Conservation (phyloP, 2,797 vertebrate species). For the Rachycentron canadum region DNA sequence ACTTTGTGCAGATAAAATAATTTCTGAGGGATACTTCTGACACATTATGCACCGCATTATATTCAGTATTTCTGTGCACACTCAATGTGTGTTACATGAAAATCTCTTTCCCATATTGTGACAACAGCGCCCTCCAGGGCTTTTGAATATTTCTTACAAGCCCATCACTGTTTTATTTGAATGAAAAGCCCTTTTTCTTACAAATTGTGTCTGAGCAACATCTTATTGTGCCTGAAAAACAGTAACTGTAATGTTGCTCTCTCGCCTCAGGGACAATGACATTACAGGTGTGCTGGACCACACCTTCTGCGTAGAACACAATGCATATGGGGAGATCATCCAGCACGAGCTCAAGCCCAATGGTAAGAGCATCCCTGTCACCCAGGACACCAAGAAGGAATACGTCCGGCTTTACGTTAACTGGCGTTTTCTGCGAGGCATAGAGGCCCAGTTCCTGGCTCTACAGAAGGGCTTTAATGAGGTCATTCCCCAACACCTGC, state of each 20-base stretch:
- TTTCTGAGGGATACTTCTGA: too few relatives aligned
- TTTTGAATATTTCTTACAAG: slow-evolving; percentile 17
- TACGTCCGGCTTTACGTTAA: slow-evolving; percentile 98
- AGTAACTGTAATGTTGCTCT: not conserved
- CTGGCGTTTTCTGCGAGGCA: slow-evolving; percentile 97
- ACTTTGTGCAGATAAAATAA: not conserved
- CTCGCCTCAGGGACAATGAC: slow-evolving; percentile 88
- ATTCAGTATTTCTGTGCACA: not conserved
- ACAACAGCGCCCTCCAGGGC: slow-evolving; percentile 55
- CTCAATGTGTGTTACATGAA: not conserved
- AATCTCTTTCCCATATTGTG: not conserved
- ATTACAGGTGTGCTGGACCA: slow-evolving; percentile 98
- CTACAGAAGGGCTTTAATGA: slow-evolving; percentile 99
- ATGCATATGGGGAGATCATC: slow-evolving; percentile 97
- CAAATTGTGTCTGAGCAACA: not conserved
- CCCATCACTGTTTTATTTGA: not conserved
- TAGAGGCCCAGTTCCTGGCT: slow-evolving; percentile 97
- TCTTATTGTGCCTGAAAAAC: not conserved
- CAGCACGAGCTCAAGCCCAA: slow-evolving; percentile 98
- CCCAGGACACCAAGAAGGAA: slow-evolving; percentile 95
- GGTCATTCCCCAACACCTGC: slow-evolving; percentile 97
- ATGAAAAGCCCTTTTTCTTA: not conserved
- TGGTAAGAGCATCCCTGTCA: slow-evolving; percentile 94
- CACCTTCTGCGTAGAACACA: slow-evolving; percentile 98
- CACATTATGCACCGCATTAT: not conserved